These are phyloP conservation scores for Chionomys nivalis DNA, from an alignment of 2,113 vertebrate species.

Conservation along the genomic window DNA sequence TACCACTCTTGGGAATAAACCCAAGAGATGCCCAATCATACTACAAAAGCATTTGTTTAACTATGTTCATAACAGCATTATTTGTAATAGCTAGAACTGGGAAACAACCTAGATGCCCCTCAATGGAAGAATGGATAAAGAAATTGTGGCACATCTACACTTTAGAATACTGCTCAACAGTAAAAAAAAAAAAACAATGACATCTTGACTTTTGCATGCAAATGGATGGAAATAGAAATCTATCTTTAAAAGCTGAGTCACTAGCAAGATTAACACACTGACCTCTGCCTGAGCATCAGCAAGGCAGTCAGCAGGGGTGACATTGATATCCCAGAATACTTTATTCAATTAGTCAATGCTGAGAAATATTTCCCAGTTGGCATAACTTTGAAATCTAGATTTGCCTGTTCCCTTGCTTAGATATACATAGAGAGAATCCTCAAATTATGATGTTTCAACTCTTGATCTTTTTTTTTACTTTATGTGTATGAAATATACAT, in stretches of 20 bases:
- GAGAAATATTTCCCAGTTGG: background rate
- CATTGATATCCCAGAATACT: background rate
- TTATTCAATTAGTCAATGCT: background rate
- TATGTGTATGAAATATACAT: background rate
- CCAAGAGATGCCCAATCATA: too few species aligned
- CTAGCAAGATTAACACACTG: background rate
- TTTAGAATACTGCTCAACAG: too few species aligned
- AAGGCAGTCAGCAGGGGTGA: background rate
- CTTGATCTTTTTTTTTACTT: background rate
- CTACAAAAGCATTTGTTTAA: too few species aligned
- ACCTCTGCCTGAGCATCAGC: background rate
- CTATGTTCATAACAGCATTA: too few species aligned
- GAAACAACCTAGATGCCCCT: too few species aligned
- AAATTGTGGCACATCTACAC: too few species aligned
- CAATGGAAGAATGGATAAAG: too few species aligned
- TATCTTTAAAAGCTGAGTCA: background rate
- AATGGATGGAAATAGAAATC: background rate
- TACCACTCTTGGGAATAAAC: too few species aligned
- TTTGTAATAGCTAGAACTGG: too few species aligned
- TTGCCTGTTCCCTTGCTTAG: background rate
- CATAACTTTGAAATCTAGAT: background rate
- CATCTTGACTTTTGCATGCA: too few species aligned
- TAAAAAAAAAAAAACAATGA: too few species aligned
- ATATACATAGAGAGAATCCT: background rate
- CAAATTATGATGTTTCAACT: background rate